Conservation (phyloP, 37 sponge, comb jelly and placozoan species). For the Ianthella basta region DNA sequence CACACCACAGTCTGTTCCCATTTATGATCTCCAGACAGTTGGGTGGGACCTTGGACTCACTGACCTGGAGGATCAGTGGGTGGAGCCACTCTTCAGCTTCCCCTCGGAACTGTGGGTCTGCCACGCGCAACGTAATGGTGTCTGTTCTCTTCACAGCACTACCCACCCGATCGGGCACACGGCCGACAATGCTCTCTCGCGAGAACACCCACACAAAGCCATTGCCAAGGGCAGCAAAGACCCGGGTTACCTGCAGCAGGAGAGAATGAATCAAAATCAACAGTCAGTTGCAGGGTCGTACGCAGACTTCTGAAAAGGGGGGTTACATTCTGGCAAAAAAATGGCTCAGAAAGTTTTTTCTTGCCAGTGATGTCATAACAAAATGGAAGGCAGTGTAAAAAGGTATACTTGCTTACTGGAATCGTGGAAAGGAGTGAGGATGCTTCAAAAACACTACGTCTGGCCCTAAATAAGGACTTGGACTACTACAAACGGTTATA, state of each 20-base stretch:
- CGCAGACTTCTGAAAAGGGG: too few species aligned
- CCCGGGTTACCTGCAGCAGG: slow-evolving; percentile 78
- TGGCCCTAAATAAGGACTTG: too few species aligned
- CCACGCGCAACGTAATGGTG: slow-evolving; percentile 51
- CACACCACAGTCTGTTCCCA: slow-evolving; percentile 76
- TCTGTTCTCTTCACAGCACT: slow-evolving; percentile 55
- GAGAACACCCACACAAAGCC: slow-evolving; percentile 74
- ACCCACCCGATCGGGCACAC: slow-evolving; percentile 35
- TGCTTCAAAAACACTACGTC: too few species aligned
- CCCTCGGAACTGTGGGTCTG: slow-evolving; percentile 47
- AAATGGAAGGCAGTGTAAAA: background rate
- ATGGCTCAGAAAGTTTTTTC: too few species aligned
- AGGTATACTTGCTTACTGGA: too few species aligned
- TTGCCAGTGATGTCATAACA: too few species aligned
- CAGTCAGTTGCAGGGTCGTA: too few species aligned
- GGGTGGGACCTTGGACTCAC: slow-evolving; percentile 48
- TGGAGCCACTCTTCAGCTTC: slow-evolving; percentile 83
- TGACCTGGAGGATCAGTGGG: slow-evolving; percentile 65
- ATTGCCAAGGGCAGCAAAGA: slow-evolving; percentile 83
- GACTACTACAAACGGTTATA: too few species aligned
- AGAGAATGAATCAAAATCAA: too few species aligned
- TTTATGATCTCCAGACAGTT: slow-evolving; percentile 81
- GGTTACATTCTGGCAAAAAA: too few species aligned
- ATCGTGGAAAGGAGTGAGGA: too few species aligned
- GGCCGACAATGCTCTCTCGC: slow-evolving; percentile 58